Base-by-base conservation (phyloP, 2,888 invertebrate genomes). In the Sthenelais limicola region DNA sequence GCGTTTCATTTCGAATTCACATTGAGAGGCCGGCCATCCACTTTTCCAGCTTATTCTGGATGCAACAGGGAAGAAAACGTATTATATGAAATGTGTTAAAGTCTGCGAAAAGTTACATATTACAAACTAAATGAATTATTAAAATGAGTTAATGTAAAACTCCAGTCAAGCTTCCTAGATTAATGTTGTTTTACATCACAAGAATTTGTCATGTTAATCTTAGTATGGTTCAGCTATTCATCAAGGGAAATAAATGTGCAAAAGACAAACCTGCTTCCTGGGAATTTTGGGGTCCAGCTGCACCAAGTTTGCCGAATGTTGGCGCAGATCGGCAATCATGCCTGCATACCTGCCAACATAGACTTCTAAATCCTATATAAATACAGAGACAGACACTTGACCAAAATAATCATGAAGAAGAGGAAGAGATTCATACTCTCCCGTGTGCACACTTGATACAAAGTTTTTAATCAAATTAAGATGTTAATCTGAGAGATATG, bases 341-440 rank as follows among this genome's bases (percentile, higher is more conserved):
- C 82, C 84, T 71, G 82, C 83, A 72, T 86, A 86, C 1, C 85
- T 84, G 74, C 82, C 83, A 32, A 86, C 82, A 73, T 87, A 86
- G n/a, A 83, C 84, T 77, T 86, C 86, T 49, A 97, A 91, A 1
- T 94, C 95, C 93, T 94, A 84, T 9, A n/a, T n/a, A n/a, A n/a
- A n/a, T n/a, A n/a, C n/a, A n/a, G n/a, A n/a, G n/a, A n/a, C n/a
- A n/a, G n/a, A n/a, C n/a, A n/a, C n/a, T n/a, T n/a, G n/a, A n/a
- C n/a, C n/a, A n/a, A n/a, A n/a, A n/a, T n/a, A n/a, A n/a, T n/a
- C n/a, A n/a, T n/a, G n/a, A n/a, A n/a, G n/a, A n/a, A n/a, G n/a
- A n/a, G n/a, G n/a, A n/a, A n/a, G n/a, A n/a, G n/a, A n/a, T n/a
- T n/a, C n/a, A n/a, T n/a, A n/a, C n/a, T n/a, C n/a, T n/a, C n/a